Conservation (phyloP, 2,888 invertebrate species). For the Leptura quadrifasciata region DNA sequence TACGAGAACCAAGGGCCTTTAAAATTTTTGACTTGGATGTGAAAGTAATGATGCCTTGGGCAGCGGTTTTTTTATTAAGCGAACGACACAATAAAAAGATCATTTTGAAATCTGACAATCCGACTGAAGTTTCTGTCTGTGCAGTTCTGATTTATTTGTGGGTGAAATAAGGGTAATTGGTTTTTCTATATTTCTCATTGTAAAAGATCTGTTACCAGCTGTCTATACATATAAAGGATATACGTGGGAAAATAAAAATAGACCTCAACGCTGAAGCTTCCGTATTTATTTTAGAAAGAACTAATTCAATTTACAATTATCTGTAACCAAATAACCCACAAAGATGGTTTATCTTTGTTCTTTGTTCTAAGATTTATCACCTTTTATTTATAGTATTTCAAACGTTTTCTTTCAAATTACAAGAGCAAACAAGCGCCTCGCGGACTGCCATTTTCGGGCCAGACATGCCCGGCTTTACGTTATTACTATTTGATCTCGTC, state of each 20-base stretch:
- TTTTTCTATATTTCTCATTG: conserved; percentile 30
- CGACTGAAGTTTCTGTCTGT: background rate
- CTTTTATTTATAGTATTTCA: conserved; percentile 22
- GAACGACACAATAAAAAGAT: background rate
- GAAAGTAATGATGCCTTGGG: too few relatives aligned
- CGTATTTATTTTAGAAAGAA: conserved; percentile 39
- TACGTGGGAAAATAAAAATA: conserved; percentile 37
- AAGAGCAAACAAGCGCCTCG: conserved; percentile 9
- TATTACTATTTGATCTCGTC: background rate
- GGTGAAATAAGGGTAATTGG: conserved; percentile 29
- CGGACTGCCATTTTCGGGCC: background rate
- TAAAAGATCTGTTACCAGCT: conserved; percentile 32
- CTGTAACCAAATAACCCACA: conserved; percentile 37
- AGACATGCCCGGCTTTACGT: background rate
- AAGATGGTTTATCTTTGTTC: conserved; percentile 23
- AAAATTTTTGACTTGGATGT: too few relatives aligned
- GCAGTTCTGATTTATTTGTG: conserved; percentile 18
- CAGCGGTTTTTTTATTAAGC: too few relatives aligned
- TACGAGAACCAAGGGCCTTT: too few relatives aligned
- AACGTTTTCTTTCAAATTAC: conserved; percentile 29
- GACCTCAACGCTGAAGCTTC: conserved; percentile 4
- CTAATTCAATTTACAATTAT: conserved; percentile 32
- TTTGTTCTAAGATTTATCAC: conserved; percentile 36
- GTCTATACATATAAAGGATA: conserved; percentile 26
- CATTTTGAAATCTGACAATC: background rate